These are phyloP conservation scores for Beris morrisii DNA, from an alignment of 2,888 invertebrate species.

Conservation along the genomic window DNA sequence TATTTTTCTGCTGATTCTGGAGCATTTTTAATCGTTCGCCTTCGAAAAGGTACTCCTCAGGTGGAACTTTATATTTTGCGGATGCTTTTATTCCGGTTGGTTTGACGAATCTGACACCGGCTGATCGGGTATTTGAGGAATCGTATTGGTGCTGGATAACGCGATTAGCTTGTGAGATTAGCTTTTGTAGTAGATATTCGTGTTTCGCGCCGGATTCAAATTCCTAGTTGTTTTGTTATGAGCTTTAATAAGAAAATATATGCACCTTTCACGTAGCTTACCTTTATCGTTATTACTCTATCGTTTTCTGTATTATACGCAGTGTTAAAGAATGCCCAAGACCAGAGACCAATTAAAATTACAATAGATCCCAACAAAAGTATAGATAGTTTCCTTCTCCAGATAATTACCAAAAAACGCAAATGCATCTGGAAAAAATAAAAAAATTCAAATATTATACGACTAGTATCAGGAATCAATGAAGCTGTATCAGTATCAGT, in stretches of 20 bases:
- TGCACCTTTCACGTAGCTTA: not conserved
- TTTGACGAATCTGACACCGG: slow-evolving; percentile 39
- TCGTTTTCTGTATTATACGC: slow-evolving; percentile 38
- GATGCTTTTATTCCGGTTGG: slow-evolving; percentile 39
- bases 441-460: no score
- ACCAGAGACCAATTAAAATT: slow-evolving; percentile 52
- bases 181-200: slow-evolving; percentile 52
- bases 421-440: slow-evolving; percentile 53
- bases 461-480: no score
- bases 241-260: not conserved
- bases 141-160: slow-evolving; percentile 46
- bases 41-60: slow-evolving; percentile 53
- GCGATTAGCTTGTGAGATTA: slow-evolving; percentile 55
- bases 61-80: slow-evolving; percentile 37
- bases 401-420: slow-evolving; percentile 51
- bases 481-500: no score
- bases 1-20: slow-evolving; percentile 54
- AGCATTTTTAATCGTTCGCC: slow-evolving; percentile 54
- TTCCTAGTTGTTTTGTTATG: slow-evolving; percentile 31
- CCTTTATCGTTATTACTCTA: slow-evolving; percentile 2
- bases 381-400: slow-evolving; percentile 54
- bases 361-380: slow-evolving; percentile 49
- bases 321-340: slow-evolving; percentile 53
- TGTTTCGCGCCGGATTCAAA: slow-evolving; percentile 46
- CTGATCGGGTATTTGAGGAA: slow-evolving; percentile 42